phyloP scores from a whole-genome alignment of 2,113 vertebrate genomes.

The Carassius carassius region DNA sequence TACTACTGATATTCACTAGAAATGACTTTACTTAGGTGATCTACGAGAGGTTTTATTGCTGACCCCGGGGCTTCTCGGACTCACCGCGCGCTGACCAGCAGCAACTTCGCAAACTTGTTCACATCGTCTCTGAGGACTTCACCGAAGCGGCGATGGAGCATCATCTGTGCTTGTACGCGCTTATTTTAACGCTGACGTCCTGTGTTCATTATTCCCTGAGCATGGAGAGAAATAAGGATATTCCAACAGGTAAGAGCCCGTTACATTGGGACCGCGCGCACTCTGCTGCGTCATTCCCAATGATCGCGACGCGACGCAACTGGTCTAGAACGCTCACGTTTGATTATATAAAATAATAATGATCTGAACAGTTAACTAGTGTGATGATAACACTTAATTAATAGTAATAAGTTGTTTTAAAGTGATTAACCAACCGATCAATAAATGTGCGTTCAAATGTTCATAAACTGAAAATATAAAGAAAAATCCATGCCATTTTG shows the following conservation, averaged over 20 bases:
- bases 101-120: slow-evolving; percentile 27
- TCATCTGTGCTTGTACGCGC: slow-evolving; percentile 57
- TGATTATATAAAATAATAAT: not conserved
- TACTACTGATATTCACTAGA: not conserved
- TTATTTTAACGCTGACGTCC: slow-evolving; percentile 62
- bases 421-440: too few relatives aligned
- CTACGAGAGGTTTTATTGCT: slow-evolving; percentile 34
- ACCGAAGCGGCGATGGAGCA: slow-evolving; percentile 59
- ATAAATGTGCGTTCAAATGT: not conserved
- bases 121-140: not conserved
- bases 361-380: not conserved
- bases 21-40: slow-evolving; percentile 3
- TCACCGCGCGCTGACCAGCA: slow-evolving; percentile 32
- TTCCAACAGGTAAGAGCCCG: slow-evolving; percentile 78
- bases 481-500: not conserved
- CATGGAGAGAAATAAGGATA: slow-evolving; percentile 53
- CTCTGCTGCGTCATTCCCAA: not conserved
- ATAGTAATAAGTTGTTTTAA: too few relatives aligned
- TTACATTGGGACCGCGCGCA: not conserved
- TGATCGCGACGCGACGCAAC: slow-evolving; percentile 4
- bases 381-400: too few relatives aligned
- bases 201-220: slow-evolving; percentile 53
- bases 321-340: not conserved
- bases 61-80: slow-evolving; percentile 43
- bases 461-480: not conserved